Evolutionary conservation across 1,140 invertebrate species (phyloP).

Genomic region (Pogonomyrmex californicus): DNA sequence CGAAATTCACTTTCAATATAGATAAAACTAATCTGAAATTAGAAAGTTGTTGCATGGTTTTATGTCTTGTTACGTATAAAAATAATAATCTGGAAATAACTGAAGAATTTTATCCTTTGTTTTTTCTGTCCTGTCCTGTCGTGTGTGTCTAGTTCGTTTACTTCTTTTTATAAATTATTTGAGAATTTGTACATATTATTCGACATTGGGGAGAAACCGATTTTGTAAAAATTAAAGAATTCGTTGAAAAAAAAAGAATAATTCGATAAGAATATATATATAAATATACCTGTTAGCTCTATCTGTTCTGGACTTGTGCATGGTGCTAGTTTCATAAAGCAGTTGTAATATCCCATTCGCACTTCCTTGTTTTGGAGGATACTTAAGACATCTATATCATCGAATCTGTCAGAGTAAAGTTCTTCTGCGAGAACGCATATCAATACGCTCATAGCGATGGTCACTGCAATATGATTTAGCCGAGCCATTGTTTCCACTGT

Average conservation of each 20-base stretch:
- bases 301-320: conserved; percentile 76
- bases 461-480: background rate
- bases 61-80: background rate
- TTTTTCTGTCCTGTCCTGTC: background rate
- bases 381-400: conserved; percentile 6
- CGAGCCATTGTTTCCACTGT: background rate
- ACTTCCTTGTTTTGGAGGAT: conserved; percentile 32
- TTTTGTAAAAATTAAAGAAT: background rate
- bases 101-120: background rate
- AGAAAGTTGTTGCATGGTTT: background rate
- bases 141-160: too few species aligned
- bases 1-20: too few species aligned
- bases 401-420: conserved; percentile 43
- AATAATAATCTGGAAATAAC: background rate
- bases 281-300: conserved; percentile 73
- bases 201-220: background rate
- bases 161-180: background rate
- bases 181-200: background rate
- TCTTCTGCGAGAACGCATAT: conserved; percentile 32
- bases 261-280: too few species aligned
- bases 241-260: background rate
- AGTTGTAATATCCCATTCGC: conserved; percentile 80
- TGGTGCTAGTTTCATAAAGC: conserved; percentile 82
- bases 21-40: too few species aligned
- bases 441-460: background rate